These are phyloP conservation scores for Lingula anatina DNA, from an alignment of 2,888 invertebrate species.

Conservation along the genomic window DNA sequence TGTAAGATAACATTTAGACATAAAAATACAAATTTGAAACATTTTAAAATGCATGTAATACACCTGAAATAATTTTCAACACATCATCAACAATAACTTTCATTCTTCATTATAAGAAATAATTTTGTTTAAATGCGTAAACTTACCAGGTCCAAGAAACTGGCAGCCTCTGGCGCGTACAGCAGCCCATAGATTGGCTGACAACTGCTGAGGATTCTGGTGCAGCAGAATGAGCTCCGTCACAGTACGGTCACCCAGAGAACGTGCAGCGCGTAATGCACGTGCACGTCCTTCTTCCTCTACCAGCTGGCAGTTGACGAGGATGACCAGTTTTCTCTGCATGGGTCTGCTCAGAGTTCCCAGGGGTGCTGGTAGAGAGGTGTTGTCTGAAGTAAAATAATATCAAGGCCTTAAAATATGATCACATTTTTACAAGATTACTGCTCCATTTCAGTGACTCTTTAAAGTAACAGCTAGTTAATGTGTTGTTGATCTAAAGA, in stretches of 20 bases:
- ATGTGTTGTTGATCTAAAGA: too few relatives aligned
- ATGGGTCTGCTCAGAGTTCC: slow-evolving; percentile 91
- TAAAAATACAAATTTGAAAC: too few relatives aligned
- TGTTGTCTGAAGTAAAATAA: neutral
- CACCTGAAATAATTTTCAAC: too few relatives aligned
- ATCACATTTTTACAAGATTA: too few relatives aligned
- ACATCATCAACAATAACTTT: too few relatives aligned
- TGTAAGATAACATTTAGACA: too few relatives aligned
- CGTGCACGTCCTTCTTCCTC: slow-evolving; percentile 69
- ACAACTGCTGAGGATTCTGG: slow-evolving; percentile 91
- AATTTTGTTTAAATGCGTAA: neutral
- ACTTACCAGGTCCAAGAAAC: slow-evolving; percentile 81
- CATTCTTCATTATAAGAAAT: too few relatives aligned
- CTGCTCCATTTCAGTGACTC: too few relatives aligned
- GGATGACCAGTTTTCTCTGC: slow-evolving; percentile 88
- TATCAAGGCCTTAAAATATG: too few relatives aligned
- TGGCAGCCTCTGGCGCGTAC: slow-evolving; percentile 95
- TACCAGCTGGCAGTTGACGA: slow-evolving; percentile 86
- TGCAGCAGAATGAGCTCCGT: slow-evolving; percentile 90
- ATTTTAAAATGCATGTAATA: too few relatives aligned
- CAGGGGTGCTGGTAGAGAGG: too few relatives aligned
- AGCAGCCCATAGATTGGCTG: slow-evolving; percentile 94
- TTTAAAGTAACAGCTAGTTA: too few relatives aligned
- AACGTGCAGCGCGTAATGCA: slow-evolving; percentile 67
- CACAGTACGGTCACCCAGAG: slow-evolving; percentile 90